Base-by-base conservation (phyloP, 2,888 invertebrate species). In the Apotomis betuletana region DNA sequence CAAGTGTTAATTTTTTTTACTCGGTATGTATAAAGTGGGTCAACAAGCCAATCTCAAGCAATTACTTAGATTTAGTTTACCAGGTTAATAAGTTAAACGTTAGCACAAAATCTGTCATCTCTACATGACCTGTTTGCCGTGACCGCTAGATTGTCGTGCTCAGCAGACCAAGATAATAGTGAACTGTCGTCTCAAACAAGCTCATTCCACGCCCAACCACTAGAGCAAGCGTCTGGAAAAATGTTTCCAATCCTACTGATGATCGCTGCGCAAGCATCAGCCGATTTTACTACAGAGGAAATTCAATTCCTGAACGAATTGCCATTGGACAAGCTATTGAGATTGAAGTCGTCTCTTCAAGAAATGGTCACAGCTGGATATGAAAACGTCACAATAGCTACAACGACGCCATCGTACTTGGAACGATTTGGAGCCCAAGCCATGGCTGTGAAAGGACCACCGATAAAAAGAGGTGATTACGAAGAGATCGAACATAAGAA, bases 321-420 rank as follows among this genome's bases (percentile, higher is more conserved):
- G 65, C 95, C 96, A 3, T 79, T 97, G 74, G 94, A 96, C 3
- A 95, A 96, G 78, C 88, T 97, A 41, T 87, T 97, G n/a, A 90
- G 94, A 73, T 89, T 97, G 3, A 94, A 90, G 87, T 91, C 78
- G 80, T 94, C 83, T 75, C 76, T 94, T 1, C 87, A 88, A 79
- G 88, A 89, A 1, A 76, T 90, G 0, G 84, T 83, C 0, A 81
- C 83, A 1, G 69, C 81, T 3, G 83, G 81, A 51, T 88, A 85
- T 60, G 81, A 83, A 3, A 92, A 92, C 75, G 76, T 81, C 0
- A 89, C 88, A 9, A 58, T 58, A 3, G 41, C 61, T 5, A 75
- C 77, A 0, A 77, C 83, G 3, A 81, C 85, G 13, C 85, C 88
- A 3, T 76, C 83, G 0, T 85, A 85, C 74, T 75, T 85, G 58